phyloP scores from a whole-genome alignment of 2,888 invertebrate species.

The Galeruca laticollis region DNA sequence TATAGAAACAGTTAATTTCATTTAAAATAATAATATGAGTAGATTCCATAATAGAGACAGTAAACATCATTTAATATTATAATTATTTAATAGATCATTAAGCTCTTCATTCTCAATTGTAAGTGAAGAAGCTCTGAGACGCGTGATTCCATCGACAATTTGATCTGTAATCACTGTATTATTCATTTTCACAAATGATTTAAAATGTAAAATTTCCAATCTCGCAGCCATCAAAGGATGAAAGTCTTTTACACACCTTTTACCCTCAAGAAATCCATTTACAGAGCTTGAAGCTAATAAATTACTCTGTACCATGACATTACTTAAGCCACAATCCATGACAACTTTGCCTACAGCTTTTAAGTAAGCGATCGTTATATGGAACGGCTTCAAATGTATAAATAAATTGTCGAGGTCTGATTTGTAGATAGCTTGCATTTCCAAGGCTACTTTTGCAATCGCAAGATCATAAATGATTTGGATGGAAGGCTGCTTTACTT shows the following conservation, averaged over 20 bases:
- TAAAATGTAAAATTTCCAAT: constrained; percentile 51
- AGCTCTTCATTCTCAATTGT: constrained; percentile 40
- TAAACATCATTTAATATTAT: too few relatives aligned
- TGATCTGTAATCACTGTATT: too few relatives aligned
- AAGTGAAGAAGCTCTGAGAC: constrained; percentile 41
- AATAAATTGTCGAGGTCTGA: constrained; percentile 56
- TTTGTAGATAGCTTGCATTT: too few relatives aligned
- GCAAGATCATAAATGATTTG: too few relatives aligned
- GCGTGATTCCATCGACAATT: constrained; percentile 44
- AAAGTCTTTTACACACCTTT: constrained; percentile 51
- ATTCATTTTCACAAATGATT: constrained; percentile 36
- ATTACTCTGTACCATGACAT: constrained; percentile 44
- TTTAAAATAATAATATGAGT: too few relatives aligned
- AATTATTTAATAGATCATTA: too few relatives aligned
- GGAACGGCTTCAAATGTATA: constrained; percentile 60
- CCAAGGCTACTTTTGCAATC: too few relatives aligned
- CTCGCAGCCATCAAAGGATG: constrained; percentile 47
- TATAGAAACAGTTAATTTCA: too few relatives aligned
- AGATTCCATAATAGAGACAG: too few relatives aligned
- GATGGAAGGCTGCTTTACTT: too few relatives aligned
- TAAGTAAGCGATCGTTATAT: too few relatives aligned
- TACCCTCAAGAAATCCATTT: constrained; percentile 48
- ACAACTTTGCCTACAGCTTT: constrained; percentile 54
- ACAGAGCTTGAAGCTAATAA: constrained; percentile 50
- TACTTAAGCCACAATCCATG: constrained; percentile 40